Evolutionary conservation across 2,888 invertebrate genomes (phyloP), one percentile per base, ranked within the genome.

Genomic region (Stenolophus ochropezus): DNA sequence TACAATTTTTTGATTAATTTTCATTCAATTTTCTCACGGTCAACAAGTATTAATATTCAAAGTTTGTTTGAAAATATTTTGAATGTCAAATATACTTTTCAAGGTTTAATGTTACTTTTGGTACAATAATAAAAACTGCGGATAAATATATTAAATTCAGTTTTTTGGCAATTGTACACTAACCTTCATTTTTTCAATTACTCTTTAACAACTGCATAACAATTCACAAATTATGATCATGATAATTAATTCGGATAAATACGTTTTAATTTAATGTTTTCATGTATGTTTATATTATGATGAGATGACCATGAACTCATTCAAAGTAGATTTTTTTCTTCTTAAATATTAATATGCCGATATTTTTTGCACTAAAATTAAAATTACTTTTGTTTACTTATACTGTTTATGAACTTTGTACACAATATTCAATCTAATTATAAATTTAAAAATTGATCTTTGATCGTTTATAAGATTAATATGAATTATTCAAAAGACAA

Each of bases 131-230:
- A 71, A 71, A 42, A 71, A 71, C 42, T 16, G 6, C 42, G 5
- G 18, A 42, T 42, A 23, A 61, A 23, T 25, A 61, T 61, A 56
- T 56, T 56, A 56, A 23, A 1, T 8, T 61, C 8, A n/a, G 8
- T 69, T 69, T 69, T 69, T 69, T 27, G 33, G 33, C 33, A 69
- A 69, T 69, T 69, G 20, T 61, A 33, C 6, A 6, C 6, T 33
- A 33, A 69, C 65, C 65, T 69, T 69, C 65, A 69, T 69, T 33
- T 69, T 69, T 69, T 61, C 33, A 69, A 69, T 69, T 69, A 33
- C 11, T 65, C 5, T 65, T 33, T 16, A 33, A 61, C 61, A 61
- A 61, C 11, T 42, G 8, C 33, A 6, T 6, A 42, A 42, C 11
- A 42, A 42, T 42, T 42, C 8, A 42, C 11, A 3, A 42, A 42